Base-by-base conservation (phyloP, 1,140 invertebrate genomes). In the Idris sp. region DNA sequence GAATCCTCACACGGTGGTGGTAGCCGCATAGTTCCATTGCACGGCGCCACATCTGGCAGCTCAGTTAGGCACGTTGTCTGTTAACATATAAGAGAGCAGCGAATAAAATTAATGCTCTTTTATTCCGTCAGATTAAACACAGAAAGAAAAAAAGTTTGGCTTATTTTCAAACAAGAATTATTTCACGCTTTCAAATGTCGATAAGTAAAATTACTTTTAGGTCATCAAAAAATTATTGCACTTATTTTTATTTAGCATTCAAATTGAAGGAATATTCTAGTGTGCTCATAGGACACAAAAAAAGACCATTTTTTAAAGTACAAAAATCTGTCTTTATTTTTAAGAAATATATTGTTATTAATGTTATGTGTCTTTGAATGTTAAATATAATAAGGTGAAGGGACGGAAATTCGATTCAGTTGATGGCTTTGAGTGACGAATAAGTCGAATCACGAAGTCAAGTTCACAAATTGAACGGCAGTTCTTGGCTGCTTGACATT, bases 31-130 rank as follows among this genome's bases (percentile, higher is more conserved):
- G 84, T 86, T 33, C 87, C 87, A 67, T 88, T 88, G 76, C 86
- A 88, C 41, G 87, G 87, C 46, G 87, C 86, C 65, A 88, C 87
- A 62, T 88, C 87, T 78, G 87, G 87, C 73, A 88, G 81, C 81
- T 88, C 87, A 68, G 87, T 87, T 84, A 88, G 84, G 83, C 87
- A 88, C 82, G 86, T 87, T 79, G 86, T 88, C 87, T 88, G 85
- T 67, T 4, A 84, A 86, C 31, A 81, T n/a, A n/a, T 25, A 79
- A 59, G 26, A 54, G 51, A 44, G 48, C 25, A 53, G 13, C 46
- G 13, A 49, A 62, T 49, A 40, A 61, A 46, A 61, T 71, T 61
- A 61, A 59, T 36, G 30, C 10, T n/a, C 31, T 40, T 44, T 33
- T 16, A 56, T 67, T 67, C 10, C 58, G 9, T 2, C 7, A 48